Evolutionary conservation across 2,113 vertebrate genomes (phyloP).

Genomic region (Physeter macrocephalus): DNA sequence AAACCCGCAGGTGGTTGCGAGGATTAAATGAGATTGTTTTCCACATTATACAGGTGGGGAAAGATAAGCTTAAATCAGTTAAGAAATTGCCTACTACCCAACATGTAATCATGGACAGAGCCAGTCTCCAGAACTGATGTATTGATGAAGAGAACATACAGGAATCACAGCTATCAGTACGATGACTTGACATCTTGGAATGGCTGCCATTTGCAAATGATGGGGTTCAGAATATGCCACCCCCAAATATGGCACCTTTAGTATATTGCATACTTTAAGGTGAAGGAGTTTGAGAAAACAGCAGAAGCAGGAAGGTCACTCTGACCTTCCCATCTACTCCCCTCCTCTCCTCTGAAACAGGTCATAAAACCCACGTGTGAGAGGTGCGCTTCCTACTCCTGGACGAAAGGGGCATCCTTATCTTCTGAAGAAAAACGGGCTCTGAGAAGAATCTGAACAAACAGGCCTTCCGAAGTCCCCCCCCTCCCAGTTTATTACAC

Average conservation of each 20-base stretch:
- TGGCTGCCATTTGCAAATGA: background rate
- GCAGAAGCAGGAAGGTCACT: background rate
- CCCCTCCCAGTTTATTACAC: no score
- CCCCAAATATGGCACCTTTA: background rate
- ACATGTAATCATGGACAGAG: fast-evolving
- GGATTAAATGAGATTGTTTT: background rate
- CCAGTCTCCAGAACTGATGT: background rate
- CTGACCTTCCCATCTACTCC: background rate
- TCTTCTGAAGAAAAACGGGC: background rate
- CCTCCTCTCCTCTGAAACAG: background rate
- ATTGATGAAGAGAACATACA: background rate
- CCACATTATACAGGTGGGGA: background rate
- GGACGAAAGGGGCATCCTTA: background rate
- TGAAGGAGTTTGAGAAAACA: background rate
- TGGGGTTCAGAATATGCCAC: background rate
- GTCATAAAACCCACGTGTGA: background rate
- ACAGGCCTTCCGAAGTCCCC: background rate
- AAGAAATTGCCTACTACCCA: background rate
- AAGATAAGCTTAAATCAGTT: background rate
- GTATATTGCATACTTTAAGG: background rate
- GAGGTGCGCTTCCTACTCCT: background rate
- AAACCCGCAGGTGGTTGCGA: background rate
- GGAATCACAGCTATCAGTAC: fast-evolving
- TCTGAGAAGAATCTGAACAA: background rate
- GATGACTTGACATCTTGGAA: background rate